A percentile compares a stretch with the other conserved stretches of the same genome.
Conservation (phyloP, 1,140 invertebrate genomes). For the Diuraphis noxia region DNA sequence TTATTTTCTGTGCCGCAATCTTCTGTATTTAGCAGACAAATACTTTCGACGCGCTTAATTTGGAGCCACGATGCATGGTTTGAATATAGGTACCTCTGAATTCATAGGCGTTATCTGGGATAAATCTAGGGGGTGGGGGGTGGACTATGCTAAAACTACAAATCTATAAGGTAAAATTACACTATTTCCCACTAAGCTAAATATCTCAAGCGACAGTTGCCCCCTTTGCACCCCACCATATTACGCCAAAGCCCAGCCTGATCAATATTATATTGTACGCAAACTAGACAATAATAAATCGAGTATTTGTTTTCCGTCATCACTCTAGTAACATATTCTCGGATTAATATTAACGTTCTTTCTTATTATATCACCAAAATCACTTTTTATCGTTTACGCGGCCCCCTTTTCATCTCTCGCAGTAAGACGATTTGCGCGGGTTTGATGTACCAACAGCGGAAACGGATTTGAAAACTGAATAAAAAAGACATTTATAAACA, state of each 20-base stretch:
- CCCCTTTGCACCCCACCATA: too few relatives aligned
- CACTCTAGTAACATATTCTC: background rate
- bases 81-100: too few relatives aligned
- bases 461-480: background rate
- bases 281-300: background rate
- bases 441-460: background rate
- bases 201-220: too few relatives aligned
- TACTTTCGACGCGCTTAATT: background rate
- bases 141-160: too few relatives aligned
- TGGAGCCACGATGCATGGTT: background rate
- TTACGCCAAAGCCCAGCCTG: too few relatives aligned
- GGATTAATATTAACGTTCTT: background rate
- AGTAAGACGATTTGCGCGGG: background rate
- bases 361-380: background rate
- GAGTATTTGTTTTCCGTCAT: background rate
- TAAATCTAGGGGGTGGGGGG: too few relatives aligned
- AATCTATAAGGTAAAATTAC: too few relatives aligned
- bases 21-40: background rate
- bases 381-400: too few relatives aligned
- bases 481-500: background rate
- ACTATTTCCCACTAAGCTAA: too few relatives aligned
- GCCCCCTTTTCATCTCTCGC: too few relatives aligned
- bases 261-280: rapidly evolving
- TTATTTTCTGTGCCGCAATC: too few relatives aligned
- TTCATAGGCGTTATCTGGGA: too few relatives aligned